Conservation (phyloP, 2,797 vertebrate species). For the Benthosema pterotum region DNA sequence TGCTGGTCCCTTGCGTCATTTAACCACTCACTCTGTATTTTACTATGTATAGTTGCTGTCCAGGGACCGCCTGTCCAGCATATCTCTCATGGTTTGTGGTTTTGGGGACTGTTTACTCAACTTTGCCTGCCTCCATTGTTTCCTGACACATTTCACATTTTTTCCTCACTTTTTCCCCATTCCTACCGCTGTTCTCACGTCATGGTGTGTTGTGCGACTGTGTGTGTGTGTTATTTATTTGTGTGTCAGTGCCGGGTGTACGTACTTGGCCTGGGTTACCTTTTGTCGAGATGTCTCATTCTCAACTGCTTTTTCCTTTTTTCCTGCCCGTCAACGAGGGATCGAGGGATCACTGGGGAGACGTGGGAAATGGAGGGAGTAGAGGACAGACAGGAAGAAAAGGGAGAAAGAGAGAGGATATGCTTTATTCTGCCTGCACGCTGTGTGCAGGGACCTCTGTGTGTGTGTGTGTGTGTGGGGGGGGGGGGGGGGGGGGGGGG, state of each 20-base stretch:
- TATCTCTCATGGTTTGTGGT: constrained; percentile 29
- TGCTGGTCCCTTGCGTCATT: too few species aligned
- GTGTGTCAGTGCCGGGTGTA: neutral
- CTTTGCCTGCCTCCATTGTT: constrained; percentile 6
- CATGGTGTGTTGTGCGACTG: neutral
- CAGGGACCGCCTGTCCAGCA: constrained; percentile 6
- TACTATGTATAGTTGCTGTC: too few species aligned
- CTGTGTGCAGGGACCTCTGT: neutral
- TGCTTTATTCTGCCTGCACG: constrained; percentile 26
- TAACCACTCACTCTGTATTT: too few species aligned
- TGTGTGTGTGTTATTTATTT: constrained; percentile 10
- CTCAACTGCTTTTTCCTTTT: constrained; percentile 2
- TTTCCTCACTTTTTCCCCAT: neutral
- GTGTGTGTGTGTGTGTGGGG: neutral
- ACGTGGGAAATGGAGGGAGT: constrained; percentile 12
- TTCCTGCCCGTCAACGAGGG: constrained; percentile 6
- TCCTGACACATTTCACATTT: constrained; percentile 11
- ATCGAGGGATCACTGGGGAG: constrained; percentile 7
- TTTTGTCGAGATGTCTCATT: neutral
- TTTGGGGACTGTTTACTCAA: constrained; percentile 20
- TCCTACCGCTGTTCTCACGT: neutral
- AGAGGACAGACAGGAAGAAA: constrained; percentile 32
- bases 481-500: neutral
- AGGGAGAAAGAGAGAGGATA: constrained; percentile 36
- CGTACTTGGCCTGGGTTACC: neutral